phyloP scores from a whole-genome alignment of 1,140 invertebrate species.

The Periplaneta americana region DNA sequence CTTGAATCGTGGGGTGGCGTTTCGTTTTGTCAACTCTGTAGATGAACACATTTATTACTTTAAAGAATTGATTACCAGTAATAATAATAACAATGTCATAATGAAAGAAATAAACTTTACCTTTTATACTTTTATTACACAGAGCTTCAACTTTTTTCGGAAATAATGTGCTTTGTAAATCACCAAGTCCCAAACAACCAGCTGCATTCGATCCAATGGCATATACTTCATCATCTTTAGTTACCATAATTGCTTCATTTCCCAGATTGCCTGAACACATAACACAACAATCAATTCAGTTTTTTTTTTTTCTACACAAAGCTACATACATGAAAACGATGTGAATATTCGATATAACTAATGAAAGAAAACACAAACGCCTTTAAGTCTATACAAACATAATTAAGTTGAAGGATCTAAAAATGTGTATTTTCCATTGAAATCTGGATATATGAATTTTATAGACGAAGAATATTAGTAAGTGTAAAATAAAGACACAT shows the following conservation, averaged over 20 bases:
- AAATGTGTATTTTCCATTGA: no score
- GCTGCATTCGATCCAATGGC: slow-evolving; percentile 53
- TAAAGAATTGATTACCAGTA: no score
- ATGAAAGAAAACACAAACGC: neutral
- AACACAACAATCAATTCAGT: slow-evolving; percentile 11
- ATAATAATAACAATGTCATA: no score
- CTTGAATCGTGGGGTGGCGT: no score
- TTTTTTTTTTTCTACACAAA: neutral
- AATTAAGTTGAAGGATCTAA: neutral
- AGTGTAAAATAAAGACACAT: no score
- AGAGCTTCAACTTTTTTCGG: slow-evolving; percentile 52
- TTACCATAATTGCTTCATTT: slow-evolving; percentile 59
- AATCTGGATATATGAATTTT: no score
- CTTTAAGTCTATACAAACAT: no score
- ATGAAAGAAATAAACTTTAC: no score
- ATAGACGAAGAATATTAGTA: no score
- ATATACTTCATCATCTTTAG: slow-evolving; percentile 55
- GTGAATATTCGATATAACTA: neutral
- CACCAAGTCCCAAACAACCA: slow-evolving; percentile 55
- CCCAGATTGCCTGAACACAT: slow-evolving; percentile 42
- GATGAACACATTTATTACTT: no score
- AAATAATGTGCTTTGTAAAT: slow-evolving; percentile 46
- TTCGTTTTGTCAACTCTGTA: no score
- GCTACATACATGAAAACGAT: neutral
- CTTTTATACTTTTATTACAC: slow-evolving; percentile 50